Evolutionary conservation across 2,113 vertebrate genomes (phyloP), one percentile per base, ranked within the genome.

Genomic region (Conger conger): DNA sequence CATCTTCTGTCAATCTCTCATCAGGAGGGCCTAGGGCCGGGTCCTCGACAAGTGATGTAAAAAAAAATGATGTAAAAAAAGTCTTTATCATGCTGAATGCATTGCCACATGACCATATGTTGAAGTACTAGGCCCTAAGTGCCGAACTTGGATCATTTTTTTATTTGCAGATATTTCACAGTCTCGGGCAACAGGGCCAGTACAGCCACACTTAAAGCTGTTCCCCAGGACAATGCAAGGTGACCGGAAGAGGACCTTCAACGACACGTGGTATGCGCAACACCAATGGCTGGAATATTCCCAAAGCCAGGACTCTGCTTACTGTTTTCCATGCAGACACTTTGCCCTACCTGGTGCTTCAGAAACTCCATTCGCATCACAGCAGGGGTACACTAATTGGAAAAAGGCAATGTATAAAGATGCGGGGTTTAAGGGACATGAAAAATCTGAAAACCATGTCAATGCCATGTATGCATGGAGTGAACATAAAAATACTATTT

Each of bases 331-430:
- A 38, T 80, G 50, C 7, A 17, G 77, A 57, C 50, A 57, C 33
- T 36, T 84, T 30, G 27, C n/a, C n/a, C 36, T 83, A 6, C 57
- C 57, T 6, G 7, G 4, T 78, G 16, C 76, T 17, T 30, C 76
- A 30, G 76, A 30, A 35, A 11, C 76, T 30, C 5, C 37, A 11
- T 73, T 50, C 1, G n/a, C 81, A 53, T 82, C 53, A 63, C 33
- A 36, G 23, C 23, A 20, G 33, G 80, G 8, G 23, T 82, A 37
- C 37, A 1, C 53, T 35, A 60, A 82, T 36, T 82, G 54, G 35
- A 82, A 82, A 81, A 82, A 63, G 16, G 81, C 54, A 15, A 63
- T 82, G 54, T 82, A 82, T 18, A 82, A 82, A 82, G 81, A 68
- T 82, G 81, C 53, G 18, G 81, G 81, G 35, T 82, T 68, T 36